A percentile compares a stretch with the other conserved stretches of the same genome.
These are phyloP conservation scores for Lingula anatina DNA, from an alignment of 2,888 invertebrate genomes.

Conservation along the genomic window DNA sequence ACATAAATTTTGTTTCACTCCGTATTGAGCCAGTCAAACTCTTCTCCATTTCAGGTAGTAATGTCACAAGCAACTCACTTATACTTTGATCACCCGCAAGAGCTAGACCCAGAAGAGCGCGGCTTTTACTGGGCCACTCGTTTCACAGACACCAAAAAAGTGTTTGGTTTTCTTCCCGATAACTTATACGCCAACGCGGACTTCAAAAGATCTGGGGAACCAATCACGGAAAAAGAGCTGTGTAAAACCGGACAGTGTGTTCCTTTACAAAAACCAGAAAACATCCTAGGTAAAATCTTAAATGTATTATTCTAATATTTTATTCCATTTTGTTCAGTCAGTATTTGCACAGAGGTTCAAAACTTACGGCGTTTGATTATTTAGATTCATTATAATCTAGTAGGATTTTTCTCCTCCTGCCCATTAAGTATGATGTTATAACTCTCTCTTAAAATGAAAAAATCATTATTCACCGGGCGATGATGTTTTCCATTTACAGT, in stretches of 20 bases:
- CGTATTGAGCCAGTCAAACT: too few species aligned
- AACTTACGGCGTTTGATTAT: too few species aligned
- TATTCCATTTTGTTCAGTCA: too few species aligned
- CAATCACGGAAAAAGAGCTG: conserved; percentile 16
- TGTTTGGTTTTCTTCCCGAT: conserved; percentile 33
- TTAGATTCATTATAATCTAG: too few species aligned
- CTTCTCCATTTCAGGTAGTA: conserved; percentile 26
- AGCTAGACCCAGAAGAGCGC: conserved; percentile 38
- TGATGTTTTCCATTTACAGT: too few species aligned
- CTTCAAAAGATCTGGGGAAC: conserved; percentile 24
- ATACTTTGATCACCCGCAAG: conserved; percentile 42
- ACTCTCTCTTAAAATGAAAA: too few species aligned
- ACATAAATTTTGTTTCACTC: too few species aligned
- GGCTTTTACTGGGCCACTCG: conserved; percentile 47
- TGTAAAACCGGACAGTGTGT: conserved; percentile 25
- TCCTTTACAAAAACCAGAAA: conserved; percentile 24
- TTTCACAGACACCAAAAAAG: conserved; percentile 32
- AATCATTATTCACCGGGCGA: too few species aligned
- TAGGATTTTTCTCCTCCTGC: too few species aligned
- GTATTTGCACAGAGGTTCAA: too few species aligned
- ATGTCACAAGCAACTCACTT: conserved; percentile 36
- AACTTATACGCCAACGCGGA: conserved; percentile 27
- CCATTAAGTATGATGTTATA: too few species aligned
- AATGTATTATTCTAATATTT: too few species aligned
- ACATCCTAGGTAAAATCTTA: conserved; percentile 43